Evolutionary conservation across 2,888 invertebrate species (phyloP).

Genomic region (Mesorhabditis sp.): DNA sequence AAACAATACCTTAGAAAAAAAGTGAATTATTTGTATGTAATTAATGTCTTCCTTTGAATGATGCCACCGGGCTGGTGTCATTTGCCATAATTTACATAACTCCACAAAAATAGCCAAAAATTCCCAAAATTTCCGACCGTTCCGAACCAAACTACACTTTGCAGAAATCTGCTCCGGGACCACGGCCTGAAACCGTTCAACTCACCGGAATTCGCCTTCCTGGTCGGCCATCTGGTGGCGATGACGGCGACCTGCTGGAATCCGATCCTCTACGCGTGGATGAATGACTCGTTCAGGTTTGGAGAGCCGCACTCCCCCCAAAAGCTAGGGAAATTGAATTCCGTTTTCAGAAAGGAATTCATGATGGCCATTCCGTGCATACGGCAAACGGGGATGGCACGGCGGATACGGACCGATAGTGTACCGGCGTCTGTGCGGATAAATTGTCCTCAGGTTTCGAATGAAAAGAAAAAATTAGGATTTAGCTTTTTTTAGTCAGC

Average conservation of each 20-base stretch:
- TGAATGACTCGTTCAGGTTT: conserved; percentile 68
- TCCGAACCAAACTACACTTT: conserved; percentile 9
- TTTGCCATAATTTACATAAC: too few species aligned
- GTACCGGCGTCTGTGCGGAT: not conserved
- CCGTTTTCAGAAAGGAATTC: conserved; percentile 46
- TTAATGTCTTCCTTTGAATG: too few species aligned
- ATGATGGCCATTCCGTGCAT: conserved; percentile 41
- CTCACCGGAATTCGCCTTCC: conserved; percentile 84
- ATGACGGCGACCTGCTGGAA: conserved; percentile 72
- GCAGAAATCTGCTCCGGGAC: conserved; percentile 50
- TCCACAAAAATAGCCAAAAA: too few species aligned
- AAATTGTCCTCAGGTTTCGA: not conserved
- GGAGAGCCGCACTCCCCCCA: not conserved
- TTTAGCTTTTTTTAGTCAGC: not conserved
- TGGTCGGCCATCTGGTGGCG: conserved; percentile 75
- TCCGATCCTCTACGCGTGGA: conserved; percentile 88
- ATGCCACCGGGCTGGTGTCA: too few species aligned
- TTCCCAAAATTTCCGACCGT: too few species aligned
- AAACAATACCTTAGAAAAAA: too few species aligned
- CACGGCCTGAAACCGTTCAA: conserved; percentile 58
- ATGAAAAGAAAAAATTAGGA: too few species aligned
- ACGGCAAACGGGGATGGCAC: conserved; percentile 3
- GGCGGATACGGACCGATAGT: not conserved
- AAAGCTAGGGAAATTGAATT: conserved; percentile 8
- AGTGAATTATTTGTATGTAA: too few species aligned